Evolutionary conservation across 2,113 vertebrate species (phyloP).

Genomic region (Hassar affinis): DNA sequence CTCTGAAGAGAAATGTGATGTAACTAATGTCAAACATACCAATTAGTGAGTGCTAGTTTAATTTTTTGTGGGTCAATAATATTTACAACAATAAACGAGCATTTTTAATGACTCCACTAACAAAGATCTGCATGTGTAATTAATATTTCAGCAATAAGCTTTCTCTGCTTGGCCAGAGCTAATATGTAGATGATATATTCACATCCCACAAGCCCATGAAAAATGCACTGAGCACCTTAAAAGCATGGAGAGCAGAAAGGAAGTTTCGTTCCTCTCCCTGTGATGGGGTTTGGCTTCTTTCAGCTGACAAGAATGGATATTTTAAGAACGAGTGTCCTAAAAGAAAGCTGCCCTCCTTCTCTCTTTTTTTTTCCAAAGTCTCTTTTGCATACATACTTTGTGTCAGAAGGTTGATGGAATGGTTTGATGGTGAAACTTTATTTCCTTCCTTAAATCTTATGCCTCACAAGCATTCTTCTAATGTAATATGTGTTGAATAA

Average conservation of each 20-base stretch:
- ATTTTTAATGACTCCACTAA: conserved; percentile 70
- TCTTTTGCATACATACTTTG: conserved; percentile 45
- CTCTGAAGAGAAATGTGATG: background rate
- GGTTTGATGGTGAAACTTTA: conserved; percentile 76
- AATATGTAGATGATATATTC: conserved; percentile 73
- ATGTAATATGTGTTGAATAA: conserved; percentile 73
- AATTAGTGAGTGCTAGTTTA: background rate
- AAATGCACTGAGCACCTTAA: conserved; percentile 79
- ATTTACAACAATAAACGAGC: conserved; percentile 51
- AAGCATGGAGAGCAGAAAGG: conserved; percentile 67
- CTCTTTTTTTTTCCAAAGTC: conserved; percentile 10
- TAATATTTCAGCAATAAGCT: conserved; percentile 73
- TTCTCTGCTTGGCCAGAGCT: conserved; percentile 69
- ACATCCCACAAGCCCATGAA: conserved; percentile 68
- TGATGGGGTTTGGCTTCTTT: conserved; percentile 58
- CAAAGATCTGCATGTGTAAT: conserved; percentile 63
- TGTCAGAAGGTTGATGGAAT: conserved; percentile 67
- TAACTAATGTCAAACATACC: background rate
- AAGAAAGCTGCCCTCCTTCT: conserved; percentile 58
- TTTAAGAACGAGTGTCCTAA: conserved; percentile 58
- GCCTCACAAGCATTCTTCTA: conserved; percentile 72
- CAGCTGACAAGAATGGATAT: conserved; percentile 62
- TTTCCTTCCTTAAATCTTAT: conserved; percentile 71
- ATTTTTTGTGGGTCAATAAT: background rate
- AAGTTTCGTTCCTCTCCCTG: conserved; percentile 61